Conservation (phyloP, 2,113 vertebrate genomes). For the Sinocyclocheilus anshuiensis region DNA sequence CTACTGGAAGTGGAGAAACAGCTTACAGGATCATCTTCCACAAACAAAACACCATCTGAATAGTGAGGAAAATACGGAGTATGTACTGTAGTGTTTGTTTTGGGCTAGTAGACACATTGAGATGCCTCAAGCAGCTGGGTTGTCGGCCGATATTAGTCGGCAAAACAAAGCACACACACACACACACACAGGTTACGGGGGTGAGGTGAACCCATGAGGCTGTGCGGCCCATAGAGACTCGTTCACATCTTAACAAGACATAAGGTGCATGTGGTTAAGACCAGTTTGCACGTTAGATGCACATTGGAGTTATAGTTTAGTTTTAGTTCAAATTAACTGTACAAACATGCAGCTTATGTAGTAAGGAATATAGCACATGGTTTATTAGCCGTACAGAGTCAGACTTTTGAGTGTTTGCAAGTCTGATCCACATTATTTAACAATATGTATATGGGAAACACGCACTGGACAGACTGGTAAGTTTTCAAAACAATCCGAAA, state of each 20-base stretch:
- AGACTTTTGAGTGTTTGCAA: too few relatives aligned
- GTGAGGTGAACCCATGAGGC: conserved; percentile 28
- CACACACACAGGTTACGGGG: neutral
- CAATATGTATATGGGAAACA: too few relatives aligned
- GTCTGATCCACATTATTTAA: too few relatives aligned
- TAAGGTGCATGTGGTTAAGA: neutral
- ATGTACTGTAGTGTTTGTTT: conserved; percentile 25
- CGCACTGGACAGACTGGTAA: too few relatives aligned
- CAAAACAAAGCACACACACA: neutral
- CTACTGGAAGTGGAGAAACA: neutral
- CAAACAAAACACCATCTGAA: conserved; percentile 28
- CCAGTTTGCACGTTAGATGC: neutral
- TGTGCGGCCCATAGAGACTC: neutral
- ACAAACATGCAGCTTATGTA: neutral
- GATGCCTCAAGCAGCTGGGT: conserved; percentile 22
- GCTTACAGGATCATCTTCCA: conserved; percentile 18
- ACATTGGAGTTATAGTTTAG: neutral
- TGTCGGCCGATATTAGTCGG: conserved; percentile 38
- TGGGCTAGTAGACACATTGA: conserved; percentile 16
- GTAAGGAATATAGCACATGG: too few relatives aligned
- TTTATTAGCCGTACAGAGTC: too few relatives aligned
- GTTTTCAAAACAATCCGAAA: too few relatives aligned
- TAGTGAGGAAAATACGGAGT: neutral
- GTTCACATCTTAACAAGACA: neutral
- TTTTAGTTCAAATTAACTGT: neutral